Percentiles rank a stretch among this genome's conserved stretches.
Evolutionary conservation across 1,140 invertebrate species (phyloP).

Genomic region (Lepidurus packardi): DNA sequence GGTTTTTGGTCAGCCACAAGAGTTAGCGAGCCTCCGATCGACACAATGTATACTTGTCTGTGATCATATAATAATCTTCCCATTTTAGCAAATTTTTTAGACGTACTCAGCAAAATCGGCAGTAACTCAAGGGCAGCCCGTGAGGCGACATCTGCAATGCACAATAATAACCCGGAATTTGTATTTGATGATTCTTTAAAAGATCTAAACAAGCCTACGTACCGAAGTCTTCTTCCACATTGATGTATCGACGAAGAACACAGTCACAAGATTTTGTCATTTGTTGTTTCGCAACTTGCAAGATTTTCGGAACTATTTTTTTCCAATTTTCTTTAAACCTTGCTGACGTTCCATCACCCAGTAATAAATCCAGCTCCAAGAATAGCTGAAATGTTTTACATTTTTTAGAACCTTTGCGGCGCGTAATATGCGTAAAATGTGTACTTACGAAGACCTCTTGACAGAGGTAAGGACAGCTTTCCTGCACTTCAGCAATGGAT

Average conservation of each 20-base stretch:
- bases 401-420: not conserved
- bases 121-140: not conserved
- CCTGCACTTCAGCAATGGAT: slow-evolving; percentile 4
- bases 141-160: not conserved
- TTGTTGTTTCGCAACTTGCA: slow-evolving; percentile 5
- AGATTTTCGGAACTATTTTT: slow-evolving; percentile 1
- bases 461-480: not conserved
- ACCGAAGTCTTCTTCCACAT: not conserved
- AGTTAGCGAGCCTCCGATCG: not conserved
- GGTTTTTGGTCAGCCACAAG: not conserved
- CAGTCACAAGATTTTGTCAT: not conserved
- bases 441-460: slow-evolving; percentile 5
- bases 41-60: slow-evolving; percentile 6
- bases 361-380: slow-evolving; percentile 5
- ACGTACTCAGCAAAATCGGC: slow-evolving; percentile 4
- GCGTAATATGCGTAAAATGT: not conserved
- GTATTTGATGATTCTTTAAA: slow-evolving; percentile 7
- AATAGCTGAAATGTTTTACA: not conserved
- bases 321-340: slow-evolving; percentile 7
- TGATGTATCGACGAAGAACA: not conserved
- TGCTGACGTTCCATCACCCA: not conserved
- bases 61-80: not conserved
- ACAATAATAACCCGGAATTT: not conserved
- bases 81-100: not conserved
- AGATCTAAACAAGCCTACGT: not conserved